A percentile compares a stretch with the other conserved stretches of the same genome.
These are phyloP conservation scores for Tokudaia tokunoshimensis DNA, from an alignment of 2,797 vertebrate genomes.

Conservation along the genomic window DNA sequence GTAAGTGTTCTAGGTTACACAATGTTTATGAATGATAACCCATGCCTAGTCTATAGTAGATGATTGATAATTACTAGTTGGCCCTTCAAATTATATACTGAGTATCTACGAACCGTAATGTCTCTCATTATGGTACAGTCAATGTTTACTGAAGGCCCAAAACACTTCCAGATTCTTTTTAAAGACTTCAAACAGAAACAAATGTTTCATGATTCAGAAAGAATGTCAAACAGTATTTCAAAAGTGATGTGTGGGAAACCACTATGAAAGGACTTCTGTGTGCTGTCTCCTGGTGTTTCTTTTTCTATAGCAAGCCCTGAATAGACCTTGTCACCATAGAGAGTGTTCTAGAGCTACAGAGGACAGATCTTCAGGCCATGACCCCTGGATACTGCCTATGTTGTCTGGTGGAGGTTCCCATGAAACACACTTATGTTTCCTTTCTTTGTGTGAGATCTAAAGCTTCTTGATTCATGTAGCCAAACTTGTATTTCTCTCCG, in stretches of 20 bases:
- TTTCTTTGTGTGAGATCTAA: conserved; percentile 6
- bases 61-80: background rate
- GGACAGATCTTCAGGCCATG: background rate
- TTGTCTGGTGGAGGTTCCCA: background rate
- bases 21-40: background rate
- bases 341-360: background rate
- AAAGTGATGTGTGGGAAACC: background rate
- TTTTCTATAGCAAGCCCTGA: background rate
- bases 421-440: background rate
- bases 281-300: background rate
- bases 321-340: background rate
- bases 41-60: background rate
- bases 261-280: background rate
- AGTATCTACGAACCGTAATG: background rate
- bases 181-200: conserved; percentile 3
- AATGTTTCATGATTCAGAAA: background rate
- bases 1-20: background rate
- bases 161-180: conserved; percentile 52
- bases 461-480: conserved; percentile 13
- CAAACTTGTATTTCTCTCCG: conserved; percentile 38
- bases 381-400: background rate
- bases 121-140: conserved; percentile 16
- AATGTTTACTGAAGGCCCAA: background rate
- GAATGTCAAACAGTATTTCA: background rate
- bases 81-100: background rate